These are phyloP conservation scores for Acrocephalus arundinaceus DNA, from an alignment of 2,113 vertebrate species.

Conservation along the genomic window DNA sequence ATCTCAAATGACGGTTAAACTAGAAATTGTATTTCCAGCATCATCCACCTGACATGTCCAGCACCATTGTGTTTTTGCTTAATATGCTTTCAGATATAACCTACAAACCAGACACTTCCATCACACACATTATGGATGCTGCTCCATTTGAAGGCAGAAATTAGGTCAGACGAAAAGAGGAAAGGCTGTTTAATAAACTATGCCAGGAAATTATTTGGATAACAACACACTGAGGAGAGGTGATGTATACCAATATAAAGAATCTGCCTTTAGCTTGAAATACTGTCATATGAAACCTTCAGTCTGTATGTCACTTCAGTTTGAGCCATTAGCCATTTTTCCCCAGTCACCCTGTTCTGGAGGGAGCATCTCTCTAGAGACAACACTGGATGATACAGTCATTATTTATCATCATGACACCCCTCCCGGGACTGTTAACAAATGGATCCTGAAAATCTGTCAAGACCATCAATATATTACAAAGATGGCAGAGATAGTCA, in stretches of 20 bases:
- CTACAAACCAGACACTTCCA: background rate
- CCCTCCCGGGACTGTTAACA: background rate
- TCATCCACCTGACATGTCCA: background rate
- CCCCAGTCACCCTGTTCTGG: background rate
- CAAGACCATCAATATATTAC: constrained; percentile 3
- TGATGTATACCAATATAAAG: background rate
- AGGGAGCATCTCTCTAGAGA: background rate
- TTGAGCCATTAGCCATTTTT: constrained; percentile 9
- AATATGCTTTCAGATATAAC: background rate
- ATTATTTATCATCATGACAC: constrained; percentile 44
- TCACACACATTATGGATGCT: background rate
- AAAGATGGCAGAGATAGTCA: background rate
- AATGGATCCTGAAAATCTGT: constrained; percentile 19
- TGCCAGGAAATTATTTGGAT: background rate
- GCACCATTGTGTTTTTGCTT: background rate
- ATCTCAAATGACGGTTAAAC: background rate
- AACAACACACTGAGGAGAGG: background rate
- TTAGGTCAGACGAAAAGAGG: background rate
- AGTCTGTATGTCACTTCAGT: background rate
- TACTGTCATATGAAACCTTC: background rate
- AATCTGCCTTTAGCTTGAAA: background rate
- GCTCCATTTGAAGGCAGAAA: background rate
- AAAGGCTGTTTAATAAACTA: background rate
- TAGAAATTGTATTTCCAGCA: background rate
- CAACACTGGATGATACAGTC: background rate